Conservation (phyloP, 1,140 invertebrate species). For the Aethina tumida region DNA sequence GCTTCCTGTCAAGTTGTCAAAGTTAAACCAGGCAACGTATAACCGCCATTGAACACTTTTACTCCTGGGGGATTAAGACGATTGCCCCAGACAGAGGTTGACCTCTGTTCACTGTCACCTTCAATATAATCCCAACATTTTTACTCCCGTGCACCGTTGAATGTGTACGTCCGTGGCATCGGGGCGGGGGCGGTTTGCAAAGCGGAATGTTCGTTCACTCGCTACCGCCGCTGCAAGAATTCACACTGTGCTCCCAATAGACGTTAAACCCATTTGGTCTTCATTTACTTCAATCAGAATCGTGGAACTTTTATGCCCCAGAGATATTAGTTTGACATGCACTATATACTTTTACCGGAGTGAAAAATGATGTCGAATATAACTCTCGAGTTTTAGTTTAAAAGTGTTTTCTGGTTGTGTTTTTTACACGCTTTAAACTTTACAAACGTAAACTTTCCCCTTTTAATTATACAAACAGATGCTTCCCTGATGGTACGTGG, state of each 20-base stretch:
- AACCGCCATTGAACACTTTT: conserved; percentile 1
- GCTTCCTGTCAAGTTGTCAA: conserved; percentile 14
- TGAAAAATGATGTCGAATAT: conserved; percentile 32
- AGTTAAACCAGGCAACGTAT: conserved; percentile 5
- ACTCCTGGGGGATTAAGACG: conserved; percentile 13
- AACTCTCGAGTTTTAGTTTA: conserved; percentile 16
- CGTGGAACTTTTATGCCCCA: conserved; percentile 28
- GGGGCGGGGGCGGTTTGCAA: conserved; percentile 1
- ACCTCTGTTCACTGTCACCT: conserved; percentile 26
- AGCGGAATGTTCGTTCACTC: conserved; percentile 9
- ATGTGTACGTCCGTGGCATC: conserved; percentile 1
- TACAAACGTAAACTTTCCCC: too few species aligned
- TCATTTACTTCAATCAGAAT: conserved; percentile 34
- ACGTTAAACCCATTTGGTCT: conserved; percentile 29
- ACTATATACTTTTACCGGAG: conserved; percentile 23
- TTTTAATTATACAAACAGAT: too few species aligned
- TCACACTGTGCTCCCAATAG: conserved; percentile 19
- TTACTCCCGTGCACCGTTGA: conserved; percentile 5
- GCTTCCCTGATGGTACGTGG: too few species aligned
- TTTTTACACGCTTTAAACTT: conserved; percentile 7
- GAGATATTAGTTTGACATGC: conserved; percentile 31
- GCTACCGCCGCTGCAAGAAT: conserved; percentile 3
- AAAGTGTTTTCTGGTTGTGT: conserved; percentile 10
- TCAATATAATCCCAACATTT: conserved; percentile 20
- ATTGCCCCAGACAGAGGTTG: conserved; percentile 19